phyloP scores from a whole-genome alignment of 2,797 vertebrate species.

The Molossus molossus region DNA sequence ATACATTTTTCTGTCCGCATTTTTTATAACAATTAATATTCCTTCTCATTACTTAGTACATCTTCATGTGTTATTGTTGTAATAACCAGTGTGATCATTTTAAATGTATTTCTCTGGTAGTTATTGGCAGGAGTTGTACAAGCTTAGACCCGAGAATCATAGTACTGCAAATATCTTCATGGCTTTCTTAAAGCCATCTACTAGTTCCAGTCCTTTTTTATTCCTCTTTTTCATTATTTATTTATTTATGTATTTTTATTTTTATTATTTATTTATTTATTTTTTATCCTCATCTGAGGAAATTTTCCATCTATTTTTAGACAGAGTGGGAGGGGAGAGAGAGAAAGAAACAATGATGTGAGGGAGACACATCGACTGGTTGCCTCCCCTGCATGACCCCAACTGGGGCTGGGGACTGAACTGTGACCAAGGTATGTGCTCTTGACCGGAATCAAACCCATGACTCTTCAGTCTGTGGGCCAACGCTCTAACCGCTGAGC shows the following conservation, averaged over 20 bases:
- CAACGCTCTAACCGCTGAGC: not conserved
- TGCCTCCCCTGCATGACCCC: too few species aligned
- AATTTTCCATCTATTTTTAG: not conserved
- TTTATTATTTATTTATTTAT: too few species aligned
- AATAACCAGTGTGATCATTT: conserved; percentile 60
- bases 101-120: conserved; percentile 36
- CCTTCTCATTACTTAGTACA: conserved; percentile 39
- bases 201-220: not conserved
- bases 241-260: not conserved
- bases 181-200: not conserved
- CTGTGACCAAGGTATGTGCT: too few species aligned
- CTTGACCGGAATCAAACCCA: too few species aligned
- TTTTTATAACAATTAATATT: not conserved
- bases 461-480: too few species aligned
- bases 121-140: conserved; percentile 46
- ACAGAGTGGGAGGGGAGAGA: too few species aligned
- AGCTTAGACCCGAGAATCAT: not conserved
- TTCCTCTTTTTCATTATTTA: not conserved
- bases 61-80: not conserved
- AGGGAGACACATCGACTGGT: too few species aligned
- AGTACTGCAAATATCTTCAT: not conserved
- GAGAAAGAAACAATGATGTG: too few species aligned
- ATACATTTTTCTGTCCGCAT: not conserved
- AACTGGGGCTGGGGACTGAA: too few species aligned
- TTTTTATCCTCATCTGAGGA: too few species aligned